Evolutionary conservation across 2,888 invertebrate genomes (phyloP).

Genomic region (Folsomia manolachei): DNA sequence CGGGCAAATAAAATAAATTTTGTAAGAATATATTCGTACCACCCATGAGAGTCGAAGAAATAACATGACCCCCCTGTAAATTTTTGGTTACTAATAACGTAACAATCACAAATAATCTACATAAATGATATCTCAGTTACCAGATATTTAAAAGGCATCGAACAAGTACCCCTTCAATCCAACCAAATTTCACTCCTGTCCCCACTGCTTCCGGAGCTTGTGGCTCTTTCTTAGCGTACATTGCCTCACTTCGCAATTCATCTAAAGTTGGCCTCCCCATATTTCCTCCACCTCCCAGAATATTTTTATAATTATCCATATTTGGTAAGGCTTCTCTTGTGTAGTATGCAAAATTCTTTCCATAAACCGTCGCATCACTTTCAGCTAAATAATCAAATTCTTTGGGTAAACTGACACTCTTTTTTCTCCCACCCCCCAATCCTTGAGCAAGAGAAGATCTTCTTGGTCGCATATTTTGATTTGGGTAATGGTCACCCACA

Average conservation of each 20-base stretch:
- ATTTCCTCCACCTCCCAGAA: slow-evolving; percentile 31
- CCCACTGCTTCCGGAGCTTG: slow-evolving; percentile 27
- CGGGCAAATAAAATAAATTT: no score
- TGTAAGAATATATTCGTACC: no score
- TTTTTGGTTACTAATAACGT: background rate
- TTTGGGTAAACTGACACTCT: slow-evolving; percentile 48
- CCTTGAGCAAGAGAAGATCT: slow-evolving; percentile 47
- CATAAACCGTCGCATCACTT: slow-evolving; percentile 43
- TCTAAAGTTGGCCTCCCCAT: slow-evolving; percentile 48
- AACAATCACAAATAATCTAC: slow-evolving; percentile 49
- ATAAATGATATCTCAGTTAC: no score
- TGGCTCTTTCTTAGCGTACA: slow-evolving; percentile 43
- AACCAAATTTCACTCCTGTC: slow-evolving; percentile 48
- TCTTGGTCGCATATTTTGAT: slow-evolving; percentile 13
- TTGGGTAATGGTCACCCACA: background rate
- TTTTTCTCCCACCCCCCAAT: slow-evolving; percentile 49
- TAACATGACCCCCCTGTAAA: slow-evolving; percentile 63
- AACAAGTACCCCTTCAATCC: slow-evolving; percentile 50
- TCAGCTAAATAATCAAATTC: slow-evolving; percentile 46
- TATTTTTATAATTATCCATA: slow-evolving; percentile 50
- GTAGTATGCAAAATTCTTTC: slow-evolving; percentile 50
- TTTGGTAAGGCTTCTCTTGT: slow-evolving; percentile 50
- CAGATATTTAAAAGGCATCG: slow-evolving; percentile 58
- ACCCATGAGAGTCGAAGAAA: slow-evolving; percentile 63
- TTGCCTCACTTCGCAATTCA: slow-evolving; percentile 49